Conservation (phyloP, 2,113 vertebrate genomes). For the Sturnus vulgaris region DNA sequence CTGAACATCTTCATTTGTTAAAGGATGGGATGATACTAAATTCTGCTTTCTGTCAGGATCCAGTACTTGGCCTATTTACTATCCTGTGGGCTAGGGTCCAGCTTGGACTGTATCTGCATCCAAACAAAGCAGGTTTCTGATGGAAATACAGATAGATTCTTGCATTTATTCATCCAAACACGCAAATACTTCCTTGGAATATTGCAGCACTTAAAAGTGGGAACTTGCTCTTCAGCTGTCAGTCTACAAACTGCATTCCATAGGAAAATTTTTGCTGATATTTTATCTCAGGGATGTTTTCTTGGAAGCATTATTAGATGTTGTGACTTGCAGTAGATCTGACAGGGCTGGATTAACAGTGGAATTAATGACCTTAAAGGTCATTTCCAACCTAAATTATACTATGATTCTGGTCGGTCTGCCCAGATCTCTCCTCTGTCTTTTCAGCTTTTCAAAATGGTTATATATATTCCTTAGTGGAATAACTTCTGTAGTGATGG, state of each 20-base stretch:
- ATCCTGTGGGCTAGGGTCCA: not conserved
- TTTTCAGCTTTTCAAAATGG: not conserved
- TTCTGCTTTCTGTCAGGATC: not conserved
- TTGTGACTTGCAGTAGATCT: not conserved
- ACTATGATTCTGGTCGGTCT: not conserved
- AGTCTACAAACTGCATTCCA: not conserved
- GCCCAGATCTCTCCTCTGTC: not conserved
- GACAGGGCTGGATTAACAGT: not conserved
- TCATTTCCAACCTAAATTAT: not conserved
- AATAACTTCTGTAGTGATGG: not conserved
- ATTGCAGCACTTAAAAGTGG: not conserved
- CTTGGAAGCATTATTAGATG: not conserved
- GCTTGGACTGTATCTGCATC: not conserved
- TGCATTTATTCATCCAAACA: not conserved
- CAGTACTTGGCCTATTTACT: not conserved
- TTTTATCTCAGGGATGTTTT: not conserved
- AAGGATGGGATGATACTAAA: not conserved
- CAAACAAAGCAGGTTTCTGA: not conserved
- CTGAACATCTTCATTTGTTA: not conserved
- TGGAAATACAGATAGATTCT: not conserved
- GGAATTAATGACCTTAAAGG: not conserved
- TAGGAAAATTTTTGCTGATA: not conserved
- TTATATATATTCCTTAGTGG: not conserved
- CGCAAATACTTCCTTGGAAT: not conserved
- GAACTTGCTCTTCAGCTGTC: not conserved